Conservation (phyloP, 2,113 vertebrate species). For the Planiliza haematocheilus region DNA sequence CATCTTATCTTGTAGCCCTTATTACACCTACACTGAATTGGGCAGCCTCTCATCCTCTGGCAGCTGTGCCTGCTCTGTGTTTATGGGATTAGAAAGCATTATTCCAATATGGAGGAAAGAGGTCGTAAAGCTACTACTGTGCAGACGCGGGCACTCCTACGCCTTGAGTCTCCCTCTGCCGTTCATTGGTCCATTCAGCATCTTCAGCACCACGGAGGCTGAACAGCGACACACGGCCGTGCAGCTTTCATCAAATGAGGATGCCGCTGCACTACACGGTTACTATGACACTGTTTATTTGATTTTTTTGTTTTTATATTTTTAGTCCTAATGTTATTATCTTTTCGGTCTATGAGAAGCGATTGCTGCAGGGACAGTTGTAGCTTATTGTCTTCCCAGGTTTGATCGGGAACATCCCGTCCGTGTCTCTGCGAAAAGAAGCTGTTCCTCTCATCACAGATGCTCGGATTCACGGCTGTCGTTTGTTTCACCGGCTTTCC, state of each 20-base stretch:
- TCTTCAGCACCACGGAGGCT: conserved; percentile 78
- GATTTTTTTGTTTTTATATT: neutral
- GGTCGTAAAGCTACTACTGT: conserved; percentile 46
- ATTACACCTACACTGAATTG: neutral
- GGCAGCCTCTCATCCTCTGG: neutral
- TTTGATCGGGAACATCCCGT: conserved; percentile 9
- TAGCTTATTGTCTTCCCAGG: neutral
- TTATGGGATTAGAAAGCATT: conserved; percentile 18
- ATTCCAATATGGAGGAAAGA: conserved; percentile 52
- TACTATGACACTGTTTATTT: conserved; percentile 27
- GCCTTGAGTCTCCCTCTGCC: conserved; percentile 52
- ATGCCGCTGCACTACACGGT: conserved; percentile 30
- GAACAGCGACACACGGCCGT: conserved; percentile 75
- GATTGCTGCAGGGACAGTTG: neutral
- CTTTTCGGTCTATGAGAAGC: neutral
- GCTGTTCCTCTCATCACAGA: conserved; percentile 37
- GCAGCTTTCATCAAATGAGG: conserved; percentile 45
- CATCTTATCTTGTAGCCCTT: neutral
- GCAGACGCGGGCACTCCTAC: conserved; percentile 59
- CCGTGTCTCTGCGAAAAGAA: conserved; percentile 26
- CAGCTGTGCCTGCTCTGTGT: neutral
- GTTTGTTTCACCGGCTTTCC: conserved; percentile 32
- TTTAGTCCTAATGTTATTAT: neutral
- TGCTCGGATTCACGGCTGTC: conserved; percentile 33
- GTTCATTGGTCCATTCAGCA: conserved; percentile 69